phyloP scores from a whole-genome alignment of 2,113 vertebrate genomes.

The Indri indri region DNA sequence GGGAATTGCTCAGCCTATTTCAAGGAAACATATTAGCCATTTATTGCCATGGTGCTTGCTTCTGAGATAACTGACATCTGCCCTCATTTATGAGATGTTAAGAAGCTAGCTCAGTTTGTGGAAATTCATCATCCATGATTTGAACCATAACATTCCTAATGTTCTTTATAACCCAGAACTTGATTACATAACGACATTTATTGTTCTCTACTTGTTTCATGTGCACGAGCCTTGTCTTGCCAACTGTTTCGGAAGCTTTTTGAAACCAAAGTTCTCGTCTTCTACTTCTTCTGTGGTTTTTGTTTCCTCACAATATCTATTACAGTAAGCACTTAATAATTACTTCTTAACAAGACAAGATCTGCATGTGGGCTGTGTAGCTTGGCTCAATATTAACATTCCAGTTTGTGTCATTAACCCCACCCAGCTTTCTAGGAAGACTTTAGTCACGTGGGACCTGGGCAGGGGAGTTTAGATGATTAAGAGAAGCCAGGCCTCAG shows the following conservation, averaged over 20 bases:
- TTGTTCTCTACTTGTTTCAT: constrained; percentile 16
- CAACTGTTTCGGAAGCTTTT: constrained; percentile 53
- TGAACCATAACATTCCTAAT: constrained; percentile 15
- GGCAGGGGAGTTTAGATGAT: neutral
- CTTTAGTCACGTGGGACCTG: neutral
- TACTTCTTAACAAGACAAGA: constrained; percentile 30
- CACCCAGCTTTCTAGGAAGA: constrained; percentile 60
- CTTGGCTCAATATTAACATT: constrained; percentile 37
- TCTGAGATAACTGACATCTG: constrained; percentile 19
- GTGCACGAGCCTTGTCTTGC: neutral
- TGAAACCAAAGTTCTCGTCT: neutral
- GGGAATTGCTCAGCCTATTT: neutral
- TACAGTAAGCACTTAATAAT: constrained; percentile 35
- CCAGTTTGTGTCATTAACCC: neutral
- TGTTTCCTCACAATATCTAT: neutral
- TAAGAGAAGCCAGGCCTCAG: neutral
- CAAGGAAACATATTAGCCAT: constrained; percentile 2
- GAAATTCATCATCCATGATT: constrained; percentile 12
- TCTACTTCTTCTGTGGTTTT: neutral
- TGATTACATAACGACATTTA: neutral
- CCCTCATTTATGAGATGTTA: constrained; percentile 27
- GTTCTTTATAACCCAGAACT: constrained; percentile 27
- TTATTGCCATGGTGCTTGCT: constrained; percentile 12
- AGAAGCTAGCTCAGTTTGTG: constrained; percentile 28
- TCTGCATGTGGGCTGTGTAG: neutral